These are phyloP conservation scores for Abramis brama DNA, from an alignment of 2,113 vertebrate species.

Conservation along the genomic window DNA sequence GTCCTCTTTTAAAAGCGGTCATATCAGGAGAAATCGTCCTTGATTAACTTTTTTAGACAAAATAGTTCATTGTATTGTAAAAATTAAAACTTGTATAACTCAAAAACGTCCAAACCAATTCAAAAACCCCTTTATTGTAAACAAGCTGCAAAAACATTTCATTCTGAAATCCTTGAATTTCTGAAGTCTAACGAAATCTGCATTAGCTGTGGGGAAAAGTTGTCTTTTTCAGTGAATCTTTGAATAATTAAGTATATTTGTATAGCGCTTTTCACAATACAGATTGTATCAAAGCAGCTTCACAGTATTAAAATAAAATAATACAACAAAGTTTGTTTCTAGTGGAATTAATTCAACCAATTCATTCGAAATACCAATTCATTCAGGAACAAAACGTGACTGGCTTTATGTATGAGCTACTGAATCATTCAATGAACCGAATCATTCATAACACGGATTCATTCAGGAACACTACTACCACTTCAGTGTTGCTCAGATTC, in stretches of 20 bases:
- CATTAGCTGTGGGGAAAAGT: not conserved
- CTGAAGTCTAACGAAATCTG: no score
- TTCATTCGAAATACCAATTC: not conserved
- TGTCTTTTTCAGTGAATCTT: no score
- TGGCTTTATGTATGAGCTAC: not conserved
- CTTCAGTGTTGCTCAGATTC: not conserved
- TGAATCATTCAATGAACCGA: not conserved
- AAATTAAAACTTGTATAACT: not conserved
- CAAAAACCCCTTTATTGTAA: not conserved
- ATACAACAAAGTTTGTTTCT: no score
- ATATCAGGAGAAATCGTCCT: not conserved
- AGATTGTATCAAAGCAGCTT: no score
- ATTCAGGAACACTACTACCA: not conserved
- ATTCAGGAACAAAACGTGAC: not conserved
- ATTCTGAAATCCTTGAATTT: not conserved
- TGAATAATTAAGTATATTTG: no score
- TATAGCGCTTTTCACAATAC: no score
- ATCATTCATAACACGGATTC: not conserved
- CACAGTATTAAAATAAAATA: no score
- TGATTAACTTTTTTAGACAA: not conserved
- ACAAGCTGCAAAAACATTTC: not conserved
- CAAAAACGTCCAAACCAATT: not conserved
- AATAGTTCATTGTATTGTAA: not conserved
- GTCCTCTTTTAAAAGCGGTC: not conserved
- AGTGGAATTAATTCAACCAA: not conserved